Conservation (phyloP, 2,113 vertebrate species). For the Lophius piscatorius region DNA sequence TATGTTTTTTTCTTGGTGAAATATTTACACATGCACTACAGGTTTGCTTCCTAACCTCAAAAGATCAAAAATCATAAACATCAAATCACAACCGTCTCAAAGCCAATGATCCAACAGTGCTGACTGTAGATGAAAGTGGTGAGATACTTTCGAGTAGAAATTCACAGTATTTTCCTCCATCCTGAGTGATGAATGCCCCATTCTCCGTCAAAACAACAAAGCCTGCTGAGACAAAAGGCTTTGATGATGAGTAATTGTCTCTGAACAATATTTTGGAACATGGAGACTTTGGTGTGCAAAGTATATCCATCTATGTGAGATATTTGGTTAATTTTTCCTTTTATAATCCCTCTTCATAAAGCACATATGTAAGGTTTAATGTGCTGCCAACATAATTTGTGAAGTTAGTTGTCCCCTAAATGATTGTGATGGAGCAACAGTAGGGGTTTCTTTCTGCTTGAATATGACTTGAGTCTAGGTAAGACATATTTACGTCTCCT, state of each 20-base stretch:
- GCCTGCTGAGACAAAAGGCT: conserved; percentile 61
- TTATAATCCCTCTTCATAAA: conserved; percentile 50
- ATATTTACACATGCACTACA: conserved; percentile 36
- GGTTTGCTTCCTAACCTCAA: conserved; percentile 28
- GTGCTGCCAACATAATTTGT: conserved; percentile 55
- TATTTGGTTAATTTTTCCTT: conserved; percentile 53
- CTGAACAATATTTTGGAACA: conserved; percentile 43
- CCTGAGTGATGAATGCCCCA: conserved; percentile 64
- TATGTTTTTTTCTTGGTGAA: conserved; percentile 17
- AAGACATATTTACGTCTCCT: conserved; percentile 32
- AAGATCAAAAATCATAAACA: conserved; percentile 60
- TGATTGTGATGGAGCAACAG: conserved; percentile 22
- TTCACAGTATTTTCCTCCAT: conserved; percentile 37
- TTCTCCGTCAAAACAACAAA: conserved; percentile 69
- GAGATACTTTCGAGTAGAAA: conserved; percentile 33
- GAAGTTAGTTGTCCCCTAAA: conserved; percentile 23
- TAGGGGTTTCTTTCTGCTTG: not conserved
- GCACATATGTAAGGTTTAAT: conserved; percentile 20
- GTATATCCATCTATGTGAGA: conserved; percentile 58
- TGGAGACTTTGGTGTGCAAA: conserved; percentile 51
- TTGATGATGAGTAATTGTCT: conserved; percentile 70
- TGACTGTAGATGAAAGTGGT: conserved; percentile 36
- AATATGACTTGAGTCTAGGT: conserved; percentile 28
- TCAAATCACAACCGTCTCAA: conserved; percentile 31
- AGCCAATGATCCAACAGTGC: conserved; percentile 33